These are phyloP conservation scores for Tetranychus cinnabarinus DNA, from an alignment of 1,140 invertebrate genomes.

Conservation along the genomic window DNA sequence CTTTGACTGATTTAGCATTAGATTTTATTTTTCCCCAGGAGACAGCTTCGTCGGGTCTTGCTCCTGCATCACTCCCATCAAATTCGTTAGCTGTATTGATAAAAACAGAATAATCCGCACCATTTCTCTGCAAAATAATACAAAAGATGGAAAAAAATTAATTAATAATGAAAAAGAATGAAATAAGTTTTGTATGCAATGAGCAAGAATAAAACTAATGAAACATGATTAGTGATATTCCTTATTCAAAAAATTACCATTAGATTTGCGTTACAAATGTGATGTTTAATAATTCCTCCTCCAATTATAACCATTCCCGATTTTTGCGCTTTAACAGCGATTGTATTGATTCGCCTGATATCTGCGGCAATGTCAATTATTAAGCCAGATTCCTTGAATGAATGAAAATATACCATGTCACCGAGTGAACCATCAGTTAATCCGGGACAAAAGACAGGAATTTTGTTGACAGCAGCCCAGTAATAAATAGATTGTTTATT, in stretches of 20 bases:
- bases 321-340: conserved; percentile 76
- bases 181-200: neutral
- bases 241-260: conserved; percentile 36
- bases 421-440: conserved; percentile 82
- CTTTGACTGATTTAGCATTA: conserved; percentile 71
- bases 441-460: conserved; percentile 93
- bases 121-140: conserved; percentile 50
- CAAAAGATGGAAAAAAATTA: conserved; percentile 4
- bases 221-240: neutral
- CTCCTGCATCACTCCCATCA: conserved; percentile 95
- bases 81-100: conserved; percentile 93
- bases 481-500: conserved; percentile 83
- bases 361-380: conserved; percentile 84
- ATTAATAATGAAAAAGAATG: neutral
- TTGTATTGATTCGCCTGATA: conserved; percentile 63
- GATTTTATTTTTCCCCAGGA: conserved; percentile 94
- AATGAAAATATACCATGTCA: conserved; percentile 99
- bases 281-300: conserved; percentile 93
- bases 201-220: neutral
- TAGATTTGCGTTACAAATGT: conserved; percentile 91
- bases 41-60: conserved; percentile 86
- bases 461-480: conserved; percentile 92
- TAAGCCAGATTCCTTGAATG: conserved; percentile 70
- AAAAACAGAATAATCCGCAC: conserved; percentile 88
- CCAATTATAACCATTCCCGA: conserved; percentile 94